These are phyloP conservation scores for Pseudolycoriella hygida DNA, from an alignment of 2,888 invertebrate species.

Conservation along the genomic window DNA sequence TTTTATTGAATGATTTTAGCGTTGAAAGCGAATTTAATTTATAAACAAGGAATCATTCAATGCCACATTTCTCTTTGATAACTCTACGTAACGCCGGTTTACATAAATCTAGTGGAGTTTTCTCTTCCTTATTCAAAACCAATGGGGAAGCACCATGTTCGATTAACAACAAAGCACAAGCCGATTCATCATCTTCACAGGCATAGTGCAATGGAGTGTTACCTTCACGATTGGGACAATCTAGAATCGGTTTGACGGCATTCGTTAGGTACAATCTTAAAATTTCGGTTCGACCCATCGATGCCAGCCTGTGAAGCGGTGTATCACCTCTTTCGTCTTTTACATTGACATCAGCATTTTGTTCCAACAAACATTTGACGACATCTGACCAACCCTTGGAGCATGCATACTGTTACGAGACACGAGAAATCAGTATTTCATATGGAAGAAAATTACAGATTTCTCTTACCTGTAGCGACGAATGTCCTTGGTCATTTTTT, in stretches of 20 bases:
- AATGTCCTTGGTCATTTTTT: constrained; percentile 9
- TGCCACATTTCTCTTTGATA: constrained; percentile 2
- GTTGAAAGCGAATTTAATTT: too few relatives aligned
- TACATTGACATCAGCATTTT: constrained; percentile 8
- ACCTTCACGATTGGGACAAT: constrained; percentile 7
- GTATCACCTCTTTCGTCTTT: constrained; percentile 8
- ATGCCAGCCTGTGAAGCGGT: constrained; percentile 8
- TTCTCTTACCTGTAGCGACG: neutral
- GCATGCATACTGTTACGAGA: constrained; percentile 8
- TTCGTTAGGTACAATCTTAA: constrained; percentile 7
- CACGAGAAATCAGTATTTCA: neutral
- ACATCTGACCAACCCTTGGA: constrained; percentile 9
- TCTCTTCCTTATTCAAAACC: constrained; percentile 8
- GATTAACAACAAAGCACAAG: constrained; percentile 8
- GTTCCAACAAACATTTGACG: constrained; percentile 7
- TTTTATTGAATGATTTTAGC: too few relatives aligned
- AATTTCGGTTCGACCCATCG: constrained; percentile 7
- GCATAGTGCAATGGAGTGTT: constrained; percentile 10
- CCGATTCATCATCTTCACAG: constrained; percentile 9
- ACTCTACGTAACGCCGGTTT: constrained; percentile 8
- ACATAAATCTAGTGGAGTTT: constrained; percentile 8
- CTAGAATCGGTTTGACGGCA: constrained; percentile 1
- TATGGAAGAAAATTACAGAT: neutral
- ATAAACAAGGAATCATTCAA: too few relatives aligned
- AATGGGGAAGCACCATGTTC: constrained; percentile 8